A percentile compares a stretch with the other conserved stretches of the same genome.
Conservation (phyloP, 2,888 invertebrate species). For the Ochropleura leucogaster region DNA sequence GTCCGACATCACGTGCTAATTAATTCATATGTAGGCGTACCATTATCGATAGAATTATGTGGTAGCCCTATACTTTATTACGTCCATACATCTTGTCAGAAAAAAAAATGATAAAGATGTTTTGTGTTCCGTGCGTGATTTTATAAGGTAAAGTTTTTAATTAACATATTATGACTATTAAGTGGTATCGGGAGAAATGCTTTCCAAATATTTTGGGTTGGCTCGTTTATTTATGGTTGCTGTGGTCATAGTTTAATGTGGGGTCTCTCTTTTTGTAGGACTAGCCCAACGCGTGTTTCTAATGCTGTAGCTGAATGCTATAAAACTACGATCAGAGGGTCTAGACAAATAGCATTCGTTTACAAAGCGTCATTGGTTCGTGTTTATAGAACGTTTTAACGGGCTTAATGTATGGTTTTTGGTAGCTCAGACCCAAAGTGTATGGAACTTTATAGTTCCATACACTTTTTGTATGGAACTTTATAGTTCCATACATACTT, state of each 20-base stretch:
- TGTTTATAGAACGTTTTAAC: neutral
- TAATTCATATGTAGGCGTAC: slow-evolving; percentile 88
- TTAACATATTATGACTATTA: slow-evolving; percentile 71
- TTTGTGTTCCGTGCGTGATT: slow-evolving; percentile 74
- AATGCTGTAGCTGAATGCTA: slow-evolving; percentile 9
- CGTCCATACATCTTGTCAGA: slow-evolving; percentile 81
- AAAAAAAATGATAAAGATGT: slow-evolving; percentile 82
- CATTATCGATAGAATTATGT: slow-evolving; percentile 88
- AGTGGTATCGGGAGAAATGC: slow-evolving; percentile 63
- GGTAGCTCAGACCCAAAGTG: neutral
- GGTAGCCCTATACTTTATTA: slow-evolving; percentile 87
- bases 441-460: neutral
- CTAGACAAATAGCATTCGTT: neutral
- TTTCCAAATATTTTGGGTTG: slow-evolving; percentile 67
- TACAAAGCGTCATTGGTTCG: neutral
- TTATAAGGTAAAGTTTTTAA: slow-evolving; percentile 74
- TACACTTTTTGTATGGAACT: neutral
- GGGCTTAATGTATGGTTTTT: neutral
- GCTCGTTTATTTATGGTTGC: slow-evolving; percentile 58
- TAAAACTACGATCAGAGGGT: neutral
- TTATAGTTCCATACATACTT: neutral
- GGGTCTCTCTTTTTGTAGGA: slow-evolving; percentile 33
- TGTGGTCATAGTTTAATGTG: slow-evolving; percentile 46
- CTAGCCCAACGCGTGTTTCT: neutral
- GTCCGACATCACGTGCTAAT: slow-evolving; percentile 88